phyloP scores from a whole-genome alignment of 1,140 invertebrate species.

The Pseudomyrmex sp. region DNA sequence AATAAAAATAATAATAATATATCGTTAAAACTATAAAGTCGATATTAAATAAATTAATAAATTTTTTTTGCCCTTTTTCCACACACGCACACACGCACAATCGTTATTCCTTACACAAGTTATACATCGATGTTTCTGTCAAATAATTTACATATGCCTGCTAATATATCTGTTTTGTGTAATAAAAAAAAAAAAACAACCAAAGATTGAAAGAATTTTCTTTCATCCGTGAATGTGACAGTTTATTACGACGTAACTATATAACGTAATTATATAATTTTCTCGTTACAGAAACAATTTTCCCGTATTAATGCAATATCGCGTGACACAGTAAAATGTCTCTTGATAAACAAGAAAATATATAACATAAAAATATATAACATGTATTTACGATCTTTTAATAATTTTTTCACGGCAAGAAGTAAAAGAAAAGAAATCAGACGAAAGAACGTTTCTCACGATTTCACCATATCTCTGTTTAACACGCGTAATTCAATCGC shows the following conservation, averaged over 20 bases:
- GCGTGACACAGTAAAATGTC: neutral
- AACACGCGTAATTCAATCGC: conserved; percentile 33
- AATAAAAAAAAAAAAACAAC: conserved; percentile 8
- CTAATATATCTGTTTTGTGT: too few species aligned
- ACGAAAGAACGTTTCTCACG: conserved; percentile 53
- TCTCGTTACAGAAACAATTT: conserved; percentile 20
- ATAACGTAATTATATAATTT: neutral
- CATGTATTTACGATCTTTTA: neutral
- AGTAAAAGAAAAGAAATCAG: conserved; percentile 21
- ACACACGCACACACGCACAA: neutral
- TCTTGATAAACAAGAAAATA: neutral
- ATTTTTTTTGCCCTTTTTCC: neutral
- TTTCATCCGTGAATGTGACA: conserved; percentile 6
- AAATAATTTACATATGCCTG: neutral
- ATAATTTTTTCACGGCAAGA: conserved; percentile 3
- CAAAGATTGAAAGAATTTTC: neutral
- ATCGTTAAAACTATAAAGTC: conserved; percentile 29
- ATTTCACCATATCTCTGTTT: conserved; percentile 60
- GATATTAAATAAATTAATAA: conserved; percentile 3
- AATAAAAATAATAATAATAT: conserved; percentile 60
- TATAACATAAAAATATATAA: neutral
- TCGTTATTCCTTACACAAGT: neutral
- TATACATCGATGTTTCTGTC: neutral
- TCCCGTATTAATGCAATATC: conserved; percentile 25
- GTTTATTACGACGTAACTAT: neutral